Conservation (phyloP, 1,140 invertebrate species). For the Pseudobourletiella spinata region DNA sequence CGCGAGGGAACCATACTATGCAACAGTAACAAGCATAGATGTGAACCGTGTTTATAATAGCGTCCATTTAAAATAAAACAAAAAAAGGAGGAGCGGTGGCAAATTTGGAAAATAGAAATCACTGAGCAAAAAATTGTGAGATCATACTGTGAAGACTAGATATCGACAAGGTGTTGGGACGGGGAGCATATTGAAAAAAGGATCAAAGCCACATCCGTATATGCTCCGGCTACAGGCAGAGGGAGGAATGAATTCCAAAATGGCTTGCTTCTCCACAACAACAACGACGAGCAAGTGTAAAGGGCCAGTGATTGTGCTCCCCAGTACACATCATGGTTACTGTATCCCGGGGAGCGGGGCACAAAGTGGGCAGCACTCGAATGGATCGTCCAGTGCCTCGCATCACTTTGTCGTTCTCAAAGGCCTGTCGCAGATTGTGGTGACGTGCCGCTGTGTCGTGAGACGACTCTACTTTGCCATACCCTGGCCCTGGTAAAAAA, state of each 20-base stretch:
- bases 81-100: too few relatives aligned
- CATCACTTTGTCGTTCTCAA: constrained; percentile 16
- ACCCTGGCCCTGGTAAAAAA: constrained; percentile 26
- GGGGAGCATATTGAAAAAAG: too few relatives aligned
- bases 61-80: too few relatives aligned
- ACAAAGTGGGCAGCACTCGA: background rate
- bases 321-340: background rate
- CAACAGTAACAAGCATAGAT: too few relatives aligned
- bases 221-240: too few relatives aligned
- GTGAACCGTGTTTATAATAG: too few relatives aligned
- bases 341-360: background rate
- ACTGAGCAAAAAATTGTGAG: too few relatives aligned
- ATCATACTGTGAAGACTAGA: too few relatives aligned
- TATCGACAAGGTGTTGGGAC: too few relatives aligned
- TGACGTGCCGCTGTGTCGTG: constrained; percentile 23
- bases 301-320: background rate
- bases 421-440: constrained; percentile 15
- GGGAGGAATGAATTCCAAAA: constrained; percentile 15
- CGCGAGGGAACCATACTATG: too few relatives aligned
- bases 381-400: background rate
- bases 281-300: background rate
- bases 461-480: constrained; percentile 20
- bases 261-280: constrained; percentile 3
- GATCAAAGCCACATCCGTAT: too few relatives aligned
- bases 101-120: too few relatives aligned